Percentiles rank a stretch among this genome's conserved stretches.
Evolutionary conservation across 2,888 invertebrate species (phyloP).

Genomic region (Teinopalpus imperialis): DNA sequence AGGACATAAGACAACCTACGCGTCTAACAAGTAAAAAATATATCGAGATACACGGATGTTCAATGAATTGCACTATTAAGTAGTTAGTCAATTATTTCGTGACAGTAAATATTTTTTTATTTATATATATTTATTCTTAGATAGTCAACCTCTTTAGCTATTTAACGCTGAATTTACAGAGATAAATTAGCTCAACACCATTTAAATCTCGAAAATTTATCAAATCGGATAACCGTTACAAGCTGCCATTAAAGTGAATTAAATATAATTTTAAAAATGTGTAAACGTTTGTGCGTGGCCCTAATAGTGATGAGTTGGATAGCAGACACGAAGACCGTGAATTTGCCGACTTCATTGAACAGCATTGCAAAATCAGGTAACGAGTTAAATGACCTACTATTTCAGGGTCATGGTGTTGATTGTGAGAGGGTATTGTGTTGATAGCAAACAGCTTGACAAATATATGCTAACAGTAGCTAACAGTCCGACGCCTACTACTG

Average conservation of each 20-base stretch:
- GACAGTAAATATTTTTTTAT: too few species aligned
- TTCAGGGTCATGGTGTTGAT: conserved; percentile 17
- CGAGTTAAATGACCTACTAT: neutral
- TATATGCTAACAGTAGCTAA: conserved; percentile 3
- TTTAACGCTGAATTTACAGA: neutral
- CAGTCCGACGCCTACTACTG: conserved; percentile 2
- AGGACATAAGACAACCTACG: too few species aligned
- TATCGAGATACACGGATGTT: too few species aligned
- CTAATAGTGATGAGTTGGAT: conserved; percentile 61
- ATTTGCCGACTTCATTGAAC: conserved; percentile 50
- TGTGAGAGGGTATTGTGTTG: neutral
- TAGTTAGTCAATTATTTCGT: too few species aligned
- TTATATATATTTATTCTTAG: too few species aligned
- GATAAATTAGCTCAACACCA: neutral
- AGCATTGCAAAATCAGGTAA: conserved; percentile 61
- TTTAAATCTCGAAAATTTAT: neutral
- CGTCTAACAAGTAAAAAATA: too few species aligned
- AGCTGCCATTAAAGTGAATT: conserved; percentile 27
- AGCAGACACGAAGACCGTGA: conserved; percentile 58
- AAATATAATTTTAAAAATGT: conserved; percentile 45
- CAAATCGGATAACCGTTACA: neutral
- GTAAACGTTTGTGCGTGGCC: conserved; percentile 49
- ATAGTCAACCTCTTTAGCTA: conserved; percentile 4
- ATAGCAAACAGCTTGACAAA: neutral
- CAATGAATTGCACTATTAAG: too few species aligned